Evolutionary conservation across 2,113 vertebrate species (phyloP).

Genomic region (Myotis brandtii): DNA sequence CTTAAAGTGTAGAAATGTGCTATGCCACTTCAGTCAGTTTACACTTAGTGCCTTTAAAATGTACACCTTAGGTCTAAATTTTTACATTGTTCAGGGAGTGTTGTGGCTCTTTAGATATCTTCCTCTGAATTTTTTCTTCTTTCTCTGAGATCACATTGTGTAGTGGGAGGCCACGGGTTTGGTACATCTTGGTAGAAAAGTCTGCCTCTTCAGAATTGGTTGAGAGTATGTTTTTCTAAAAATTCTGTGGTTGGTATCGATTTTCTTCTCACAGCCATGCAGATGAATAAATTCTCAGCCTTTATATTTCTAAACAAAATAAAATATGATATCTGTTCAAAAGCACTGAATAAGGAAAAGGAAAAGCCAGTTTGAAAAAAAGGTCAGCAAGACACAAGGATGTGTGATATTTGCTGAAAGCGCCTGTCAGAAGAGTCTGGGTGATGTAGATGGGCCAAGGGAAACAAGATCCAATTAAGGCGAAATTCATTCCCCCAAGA

Average conservation of each 20-base stretch:
- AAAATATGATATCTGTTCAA: constrained; percentile 69
- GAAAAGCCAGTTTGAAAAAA: constrained; percentile 64
- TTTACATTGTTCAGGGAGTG: not conserved
- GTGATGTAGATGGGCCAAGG: constrained; percentile 19
- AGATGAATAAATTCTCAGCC: constrained; percentile 63
- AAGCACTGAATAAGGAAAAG: constrained; percentile 65
- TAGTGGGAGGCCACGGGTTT: not conserved
- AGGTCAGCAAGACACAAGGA: constrained; percentile 60
- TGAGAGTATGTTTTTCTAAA: constrained; percentile 51
- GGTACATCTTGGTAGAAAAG: not conserved
- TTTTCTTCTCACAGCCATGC: constrained; percentile 38
- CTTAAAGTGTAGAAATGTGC: not conserved
- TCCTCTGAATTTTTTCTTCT: not conserved
- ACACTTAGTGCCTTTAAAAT: not conserved
- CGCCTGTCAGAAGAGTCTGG: constrained; percentile 44
- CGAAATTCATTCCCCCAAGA: constrained; percentile 1
- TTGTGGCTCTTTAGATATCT: not conserved
- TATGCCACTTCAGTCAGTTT: not conserved
- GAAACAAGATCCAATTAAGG: constrained; percentile 52
- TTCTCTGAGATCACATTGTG: not conserved
- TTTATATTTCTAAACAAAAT: constrained; percentile 71
- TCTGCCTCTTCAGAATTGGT: not conserved
- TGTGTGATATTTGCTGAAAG: constrained; percentile 56
- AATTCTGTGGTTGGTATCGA: constrained; percentile 60
- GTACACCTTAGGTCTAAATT: not conserved